Evolutionary conservation across 2,888 invertebrate species (phyloP).

Genomic region (Mythimna pallens): DNA sequence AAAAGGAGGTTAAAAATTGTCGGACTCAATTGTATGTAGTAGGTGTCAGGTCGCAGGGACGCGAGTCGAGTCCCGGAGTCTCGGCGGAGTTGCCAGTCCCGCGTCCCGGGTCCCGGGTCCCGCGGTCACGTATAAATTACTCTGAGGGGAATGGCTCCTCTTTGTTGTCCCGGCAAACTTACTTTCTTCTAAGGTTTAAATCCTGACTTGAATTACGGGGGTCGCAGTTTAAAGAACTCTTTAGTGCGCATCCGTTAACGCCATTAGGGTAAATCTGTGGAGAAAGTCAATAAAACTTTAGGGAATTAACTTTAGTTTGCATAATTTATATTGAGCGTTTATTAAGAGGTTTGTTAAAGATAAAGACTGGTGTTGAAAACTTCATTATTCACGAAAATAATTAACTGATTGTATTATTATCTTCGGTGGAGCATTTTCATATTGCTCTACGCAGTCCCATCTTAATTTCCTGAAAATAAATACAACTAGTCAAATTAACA

Average conservation of each 20-base stretch:
- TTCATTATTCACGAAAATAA: neutral
- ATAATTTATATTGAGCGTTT: constrained; percentile 60
- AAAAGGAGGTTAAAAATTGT: constrained; percentile 75
- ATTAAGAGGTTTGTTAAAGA: constrained; percentile 42
- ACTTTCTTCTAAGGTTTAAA: constrained; percentile 87
- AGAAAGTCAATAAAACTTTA: constrained; percentile 72
- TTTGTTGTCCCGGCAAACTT: constrained; percentile 87
- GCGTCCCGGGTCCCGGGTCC: constrained; percentile 59
- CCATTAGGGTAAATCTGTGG: constrained; percentile 69
- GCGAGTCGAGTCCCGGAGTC: constrained; percentile 73
- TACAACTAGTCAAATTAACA: no score
- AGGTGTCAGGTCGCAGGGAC: constrained; percentile 76
- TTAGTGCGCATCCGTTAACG: constrained; percentile 74
- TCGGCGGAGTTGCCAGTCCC: constrained; percentile 74
- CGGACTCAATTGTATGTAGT: constrained; percentile 73
- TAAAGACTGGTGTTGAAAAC: constrained; percentile 11
- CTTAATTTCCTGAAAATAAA: constrained; percentile 1
- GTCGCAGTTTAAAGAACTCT: constrained; percentile 81
- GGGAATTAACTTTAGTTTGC: constrained; percentile 69
- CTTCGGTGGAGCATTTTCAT: neutral
- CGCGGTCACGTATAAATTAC: constrained; percentile 90
- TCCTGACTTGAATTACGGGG: constrained; percentile 87
- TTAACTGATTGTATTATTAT: neutral
- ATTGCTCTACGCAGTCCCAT: neutral
- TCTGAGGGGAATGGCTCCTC: constrained; percentile 82